Conservation (phyloP, 2,113 vertebrate genomes). For the Pelmatolapia mariae region DNA sequence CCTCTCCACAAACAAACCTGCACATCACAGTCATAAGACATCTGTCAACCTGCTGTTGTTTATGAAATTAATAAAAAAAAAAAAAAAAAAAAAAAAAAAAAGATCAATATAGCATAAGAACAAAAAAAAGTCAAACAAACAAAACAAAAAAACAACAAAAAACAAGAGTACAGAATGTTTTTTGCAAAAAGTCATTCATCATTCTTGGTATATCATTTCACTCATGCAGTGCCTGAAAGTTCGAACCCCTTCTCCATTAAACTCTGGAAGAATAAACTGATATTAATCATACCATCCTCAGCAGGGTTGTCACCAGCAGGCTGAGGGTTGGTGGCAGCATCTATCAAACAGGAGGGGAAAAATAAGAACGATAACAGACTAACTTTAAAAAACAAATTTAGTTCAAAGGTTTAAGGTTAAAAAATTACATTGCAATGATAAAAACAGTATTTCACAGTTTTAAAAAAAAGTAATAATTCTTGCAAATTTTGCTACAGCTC, state of each 20-base stretch:
- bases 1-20: conserved; percentile 56
- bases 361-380: neutral
- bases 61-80: neutral
- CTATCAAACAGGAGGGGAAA: neutral
- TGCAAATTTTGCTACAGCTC: neutral
- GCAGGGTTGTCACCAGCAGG: conserved; percentile 19
- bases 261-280: neutral
- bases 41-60: neutral
- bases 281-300: conserved; percentile 34
- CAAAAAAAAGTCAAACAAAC: neutral
- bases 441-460: neutral
- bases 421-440: neutral
- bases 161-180: neutral
- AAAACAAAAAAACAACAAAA: neutral
- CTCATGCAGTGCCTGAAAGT: neutral
- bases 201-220: neutral
- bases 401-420: neutral
- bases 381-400: neutral
- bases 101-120: neutral
- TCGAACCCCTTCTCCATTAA: rapidly evolving
- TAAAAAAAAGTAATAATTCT: neutral
- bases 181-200: neutral
- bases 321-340: neutral
- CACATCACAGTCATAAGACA: neutral
- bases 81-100: neutral